A percentile compares a stretch with the other conserved stretches of the same genome.
Evolutionary conservation across 1,140 invertebrate species (phyloP).

Genomic region (Dryas iulia): DNA sequence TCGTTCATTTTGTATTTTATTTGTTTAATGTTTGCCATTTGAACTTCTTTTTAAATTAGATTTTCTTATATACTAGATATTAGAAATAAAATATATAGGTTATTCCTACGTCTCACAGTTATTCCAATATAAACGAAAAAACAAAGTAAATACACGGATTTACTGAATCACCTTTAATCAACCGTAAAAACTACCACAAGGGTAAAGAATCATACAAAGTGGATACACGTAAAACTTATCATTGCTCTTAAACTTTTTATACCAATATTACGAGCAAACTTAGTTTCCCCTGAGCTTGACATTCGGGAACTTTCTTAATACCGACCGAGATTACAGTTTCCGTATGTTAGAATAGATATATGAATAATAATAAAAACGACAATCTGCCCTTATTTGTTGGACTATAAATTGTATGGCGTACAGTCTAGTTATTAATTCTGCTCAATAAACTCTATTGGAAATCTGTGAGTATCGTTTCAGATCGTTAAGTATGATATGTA

Average conservation of each 20-base stretch:
- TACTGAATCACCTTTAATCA: slow-evolving; percentile 3
- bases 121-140: not conserved
- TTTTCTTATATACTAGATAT: slow-evolving; percentile 3
- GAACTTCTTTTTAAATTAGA: not conserved
- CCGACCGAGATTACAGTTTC: slow-evolving; percentile 60
- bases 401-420: slow-evolving; percentile 61
- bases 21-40: slow-evolving; percentile 22
- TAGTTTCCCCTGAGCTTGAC: slow-evolving; percentile 60
- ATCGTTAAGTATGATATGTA: slow-evolving; percentile 20
- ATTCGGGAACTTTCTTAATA: slow-evolving; percentile 76
- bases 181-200: not conserved
- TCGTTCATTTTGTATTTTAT: slow-evolving; percentile 27
- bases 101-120: not conserved
- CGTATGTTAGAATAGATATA: slow-evolving; percentile 58
- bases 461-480: slow-evolving; percentile 33
- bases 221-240: slow-evolving; percentile 51
- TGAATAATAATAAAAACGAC: slow-evolving; percentile 73
- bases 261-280: slow-evolving; percentile 64
- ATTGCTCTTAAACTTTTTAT: slow-evolving; percentile 62
- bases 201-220: slow-evolving; percentile 8
- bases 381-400: slow-evolving; percentile 69
- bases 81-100: slow-evolving; percentile 1
- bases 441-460: slow-evolving; percentile 64
- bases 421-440: slow-evolving; percentile 68
- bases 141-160: not conserved